Evolutionary conservation across 2,113 vertebrate species (phyloP), one percentile per base, ranked within the genome.

Genomic region (Microtus oregoni): DNA sequence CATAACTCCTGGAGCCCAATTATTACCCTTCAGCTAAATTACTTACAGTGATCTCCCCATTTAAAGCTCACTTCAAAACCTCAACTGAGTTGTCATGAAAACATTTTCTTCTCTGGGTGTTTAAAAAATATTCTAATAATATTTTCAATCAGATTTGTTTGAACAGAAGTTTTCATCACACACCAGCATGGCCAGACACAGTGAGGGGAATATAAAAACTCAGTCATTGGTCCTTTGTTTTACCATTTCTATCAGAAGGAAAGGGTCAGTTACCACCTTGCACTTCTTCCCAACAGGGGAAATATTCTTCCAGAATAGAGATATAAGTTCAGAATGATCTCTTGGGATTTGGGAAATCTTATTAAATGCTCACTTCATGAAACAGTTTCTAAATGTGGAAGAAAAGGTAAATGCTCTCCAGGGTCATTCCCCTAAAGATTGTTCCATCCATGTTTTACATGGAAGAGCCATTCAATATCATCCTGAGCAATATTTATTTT

Each of bases 1-100:
- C 96, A 95, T 98, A 97, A 97, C 98, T 97, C 98, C 98, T 97
- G 97, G 94, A 95, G 97, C 96, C 97, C 97, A 98, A 97, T 98
- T 97, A 97, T 97, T 95, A 97, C 96, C 97, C 95, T 97, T 98
- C 96, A 95, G 96, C 83, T 98, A 97, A 98, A 97, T 97, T 98
- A 89, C 92, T 98, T 97, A 96, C 94, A 98, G 98, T 96, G 97
- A 97, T 98, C 91, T 97, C 97, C 98, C 96, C 97, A 98, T 97
- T 97, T 92, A 89, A 96, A 98, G 98, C 97, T 98, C 96, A 97
- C 97, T 98, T 98, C 97, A 97, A 93, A 96, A 90, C 94, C 92
- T 73, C 93, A 94, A 96, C 70, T 95, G 97, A 96, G 97, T 98
- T 98, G 96, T 98, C 98, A 98, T 97, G 97, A 96, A 96, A 98